These are phyloP conservation scores for Poecilia wingei DNA, from an alignment of 2,797 vertebrate genomes.

Conservation along the genomic window DNA sequence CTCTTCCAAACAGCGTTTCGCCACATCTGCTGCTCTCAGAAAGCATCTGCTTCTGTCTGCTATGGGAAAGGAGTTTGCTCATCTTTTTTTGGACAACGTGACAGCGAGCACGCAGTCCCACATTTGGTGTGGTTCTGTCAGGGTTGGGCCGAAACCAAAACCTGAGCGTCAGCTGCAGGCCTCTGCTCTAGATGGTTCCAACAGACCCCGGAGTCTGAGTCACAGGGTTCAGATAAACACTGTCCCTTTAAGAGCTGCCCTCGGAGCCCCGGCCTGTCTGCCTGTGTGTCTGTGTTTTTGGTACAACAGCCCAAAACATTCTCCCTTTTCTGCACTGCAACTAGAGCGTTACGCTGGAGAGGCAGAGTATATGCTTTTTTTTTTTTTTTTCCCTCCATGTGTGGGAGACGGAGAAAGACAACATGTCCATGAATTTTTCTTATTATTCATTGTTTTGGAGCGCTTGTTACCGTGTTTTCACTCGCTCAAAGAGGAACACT, in stretches of 20 bases:
- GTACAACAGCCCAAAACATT: conserved; percentile 74
- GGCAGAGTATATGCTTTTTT: conserved; percentile 60
- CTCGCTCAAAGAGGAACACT: conserved; percentile 38
- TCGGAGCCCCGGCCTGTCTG: conserved; percentile 64
- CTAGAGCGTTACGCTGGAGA: conserved; percentile 69
- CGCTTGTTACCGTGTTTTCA: conserved; percentile 55
- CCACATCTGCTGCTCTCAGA: neutral
- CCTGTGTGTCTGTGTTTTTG: conserved; percentile 76
- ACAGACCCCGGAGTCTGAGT: conserved; percentile 64
- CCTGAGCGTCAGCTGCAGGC: conserved; percentile 54
- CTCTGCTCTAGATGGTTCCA: conserved; percentile 63
- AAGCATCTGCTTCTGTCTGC: conserved; percentile 10
- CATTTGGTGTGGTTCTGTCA: conserved; percentile 37
- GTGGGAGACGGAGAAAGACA: conserved; percentile 31
- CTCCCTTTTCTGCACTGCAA: conserved; percentile 66
- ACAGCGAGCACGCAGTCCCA: neutral
- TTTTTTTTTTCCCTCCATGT: conserved; percentile 30
- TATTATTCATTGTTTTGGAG: conserved; percentile 44
- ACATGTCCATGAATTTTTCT: conserved; percentile 30
- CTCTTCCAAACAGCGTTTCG: neutral
- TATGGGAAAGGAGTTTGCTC: conserved; percentile 24
- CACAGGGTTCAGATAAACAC: conserved; percentile 73
- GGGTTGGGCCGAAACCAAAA: conserved; percentile 45
- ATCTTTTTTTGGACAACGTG: conserved; percentile 32
- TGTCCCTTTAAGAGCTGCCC: conserved; percentile 68